Conservation (phyloP, 2,888 invertebrate species). For the Lottia scabra region DNA sequence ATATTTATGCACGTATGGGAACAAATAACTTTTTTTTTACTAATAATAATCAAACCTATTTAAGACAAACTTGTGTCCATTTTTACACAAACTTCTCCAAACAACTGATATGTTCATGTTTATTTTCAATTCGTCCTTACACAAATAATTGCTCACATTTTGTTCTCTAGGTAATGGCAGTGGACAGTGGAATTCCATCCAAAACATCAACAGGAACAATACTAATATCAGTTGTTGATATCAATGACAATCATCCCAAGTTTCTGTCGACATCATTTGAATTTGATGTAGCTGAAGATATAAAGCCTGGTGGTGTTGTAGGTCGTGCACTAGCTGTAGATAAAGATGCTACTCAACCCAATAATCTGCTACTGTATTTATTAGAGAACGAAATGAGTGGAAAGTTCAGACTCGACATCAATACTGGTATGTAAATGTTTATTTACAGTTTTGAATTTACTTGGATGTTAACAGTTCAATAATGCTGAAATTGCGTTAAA, state of each 20-base stretch:
- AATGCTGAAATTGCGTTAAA: no score
- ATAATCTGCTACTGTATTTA: constrained; percentile 36
- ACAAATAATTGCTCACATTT: no score
- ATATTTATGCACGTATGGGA: no score
- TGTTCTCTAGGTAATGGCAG: constrained; percentile 28
- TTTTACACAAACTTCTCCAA: no score
- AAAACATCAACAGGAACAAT: constrained; percentile 24
- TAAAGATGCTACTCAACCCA: constrained; percentile 35
- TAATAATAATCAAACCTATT: no score
- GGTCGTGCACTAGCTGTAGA: constrained; percentile 33
- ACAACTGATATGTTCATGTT: no score
- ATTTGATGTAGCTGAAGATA: constrained; percentile 20
- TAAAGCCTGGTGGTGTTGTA: constrained; percentile 29
- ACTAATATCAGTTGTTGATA: constrained; percentile 31
- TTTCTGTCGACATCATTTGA: constrained; percentile 22
- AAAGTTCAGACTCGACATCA: constrained; percentile 36
- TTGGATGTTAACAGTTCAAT: no score
- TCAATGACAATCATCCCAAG: constrained; percentile 35
- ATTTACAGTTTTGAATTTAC: no score
- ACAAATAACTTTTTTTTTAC: no score
- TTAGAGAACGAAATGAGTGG: constrained; percentile 34
- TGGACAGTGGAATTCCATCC: constrained; percentile 23
- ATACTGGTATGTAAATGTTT: constrained; percentile 26
- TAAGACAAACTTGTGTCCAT: no score
- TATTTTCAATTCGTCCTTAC: no score